phyloP scores from a whole-genome alignment of 2,113 vertebrate genomes.

The Taxidea taxus region DNA sequence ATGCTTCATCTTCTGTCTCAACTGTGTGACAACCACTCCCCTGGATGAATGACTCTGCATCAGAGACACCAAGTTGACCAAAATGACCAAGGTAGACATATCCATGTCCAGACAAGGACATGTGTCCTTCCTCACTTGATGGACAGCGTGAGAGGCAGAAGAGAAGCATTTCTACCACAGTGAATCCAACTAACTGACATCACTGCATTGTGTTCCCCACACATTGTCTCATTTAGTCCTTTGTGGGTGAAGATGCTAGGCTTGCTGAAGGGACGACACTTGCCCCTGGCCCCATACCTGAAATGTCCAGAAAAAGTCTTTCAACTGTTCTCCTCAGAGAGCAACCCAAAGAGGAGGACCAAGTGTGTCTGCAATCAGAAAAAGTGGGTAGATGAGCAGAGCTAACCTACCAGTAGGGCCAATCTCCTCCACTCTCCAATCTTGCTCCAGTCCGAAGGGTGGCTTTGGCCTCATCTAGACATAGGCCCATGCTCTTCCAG shows the following conservation, averaged over 20 bases:
- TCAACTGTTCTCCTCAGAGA: background rate
- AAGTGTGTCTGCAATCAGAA: background rate
- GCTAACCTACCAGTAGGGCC: accelerated
- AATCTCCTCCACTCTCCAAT: background rate
- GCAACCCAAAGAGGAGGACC: background rate
- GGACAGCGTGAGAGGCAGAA: background rate
- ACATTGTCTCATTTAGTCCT: background rate
- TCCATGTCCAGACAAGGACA: background rate
- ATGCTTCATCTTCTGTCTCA: background rate
- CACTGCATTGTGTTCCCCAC: accelerated
- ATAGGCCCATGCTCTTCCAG: background rate
- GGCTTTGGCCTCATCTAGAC: background rate
- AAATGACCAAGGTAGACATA: background rate
- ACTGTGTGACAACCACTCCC: background rate
- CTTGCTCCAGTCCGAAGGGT: accelerated
- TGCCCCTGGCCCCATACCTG: no score
- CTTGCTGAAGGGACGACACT: background rate
- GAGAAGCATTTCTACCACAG: accelerated
- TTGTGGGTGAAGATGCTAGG: background rate
- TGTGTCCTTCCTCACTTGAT: background rate
- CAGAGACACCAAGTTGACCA: background rate
- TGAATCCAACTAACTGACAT: background rate
- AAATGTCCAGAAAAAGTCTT: background rate
- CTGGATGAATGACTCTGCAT: background rate
- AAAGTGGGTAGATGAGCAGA: background rate